Evolutionary conservation across 2,888 invertebrate genomes (phyloP), one percentile per base, ranked within the genome.

Genomic region (Drosophila rellima): DNA sequence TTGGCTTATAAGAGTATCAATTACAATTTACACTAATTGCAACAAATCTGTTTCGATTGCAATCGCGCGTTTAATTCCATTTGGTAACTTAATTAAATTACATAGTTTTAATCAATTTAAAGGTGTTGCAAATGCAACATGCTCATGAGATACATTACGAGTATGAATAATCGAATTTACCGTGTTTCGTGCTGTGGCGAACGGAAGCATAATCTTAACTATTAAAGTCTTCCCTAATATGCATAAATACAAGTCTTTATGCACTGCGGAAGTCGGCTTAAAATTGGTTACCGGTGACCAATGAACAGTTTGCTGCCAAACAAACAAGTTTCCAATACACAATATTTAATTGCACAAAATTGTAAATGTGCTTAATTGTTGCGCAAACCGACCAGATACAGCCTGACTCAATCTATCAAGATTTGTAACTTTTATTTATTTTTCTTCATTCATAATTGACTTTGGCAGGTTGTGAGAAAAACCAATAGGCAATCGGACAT

Each of bases 351-450:
- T 85, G 86, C 68, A 67, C 55, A 68, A 84, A 81, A 66, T 67
- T 68, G 68, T 71, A 86, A 82, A 85, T 82, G 78, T 78, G 78
- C 67, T 70, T 88, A 88, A 88, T 86, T 82, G 82, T 69, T 88
- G 83, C 80, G 71, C 70, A 80, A 80, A 81, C 78, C 60, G 48
- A 56, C 51, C 55, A 33, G 52, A 33, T 33, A 37, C n/a, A 35
- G 31, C 20, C 61, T 72, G 74, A 67, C 67, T 67, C 61, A 77
- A 55, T 23, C 42, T 20, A 31, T 40, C 29, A 23, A 61, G 61
- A 55, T 56, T 45, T 68, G n/a, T 48, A 15, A 26, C 7, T 26
- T 26, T 26, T 52, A 4, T 44, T 39, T 17, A 42, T 40, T 69
- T 48, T 54, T 33, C 35, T 15, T 44, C 35, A 20, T 29, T 62